phyloP scores from a whole-genome alignment of 2,797 vertebrate genomes.

The Capromys pilorides region DNA sequence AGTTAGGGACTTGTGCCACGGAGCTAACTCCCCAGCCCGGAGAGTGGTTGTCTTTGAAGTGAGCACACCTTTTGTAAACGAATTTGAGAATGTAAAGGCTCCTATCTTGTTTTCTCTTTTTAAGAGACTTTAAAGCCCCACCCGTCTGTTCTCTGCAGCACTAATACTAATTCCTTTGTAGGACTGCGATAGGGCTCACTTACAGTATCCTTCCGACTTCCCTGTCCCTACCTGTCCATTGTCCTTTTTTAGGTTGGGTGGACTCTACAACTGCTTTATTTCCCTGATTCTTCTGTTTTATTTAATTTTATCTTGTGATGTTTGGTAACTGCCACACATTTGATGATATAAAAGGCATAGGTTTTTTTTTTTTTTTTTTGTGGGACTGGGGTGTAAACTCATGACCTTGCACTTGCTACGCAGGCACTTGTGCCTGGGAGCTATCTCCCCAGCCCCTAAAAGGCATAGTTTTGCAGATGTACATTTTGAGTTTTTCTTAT shows the following conservation, averaged over 20 bases:
- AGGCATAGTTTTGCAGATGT: conserved; percentile 15
- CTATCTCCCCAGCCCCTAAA: too few species aligned
- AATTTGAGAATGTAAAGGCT: not conserved
- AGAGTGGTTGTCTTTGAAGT: conserved; percentile 18
- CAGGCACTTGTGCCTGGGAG: too few species aligned
- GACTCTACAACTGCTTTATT: not conserved
- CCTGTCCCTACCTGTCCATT: not conserved
- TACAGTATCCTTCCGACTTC: not conserved
- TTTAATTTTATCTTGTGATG: not conserved
- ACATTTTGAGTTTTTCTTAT: conserved; percentile 13
- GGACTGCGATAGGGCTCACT: not conserved
- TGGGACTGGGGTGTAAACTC: too few species aligned
- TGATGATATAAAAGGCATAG: not conserved
- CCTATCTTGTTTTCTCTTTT: not conserved
- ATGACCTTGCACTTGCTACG: too few species aligned
- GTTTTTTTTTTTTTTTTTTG: too few species aligned
- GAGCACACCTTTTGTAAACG: not conserved
- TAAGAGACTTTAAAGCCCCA: not conserved
- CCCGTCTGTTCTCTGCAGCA: not conserved
- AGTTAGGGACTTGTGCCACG: too few species aligned
- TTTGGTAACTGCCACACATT: not conserved
- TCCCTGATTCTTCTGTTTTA: not conserved
- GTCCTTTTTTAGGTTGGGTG: conserved; percentile 29
- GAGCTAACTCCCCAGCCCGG: not conserved
- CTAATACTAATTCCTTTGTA: not conserved